Conservation (phyloP, 1,140 invertebrate species). For the Saccostrea echinata region DNA sequence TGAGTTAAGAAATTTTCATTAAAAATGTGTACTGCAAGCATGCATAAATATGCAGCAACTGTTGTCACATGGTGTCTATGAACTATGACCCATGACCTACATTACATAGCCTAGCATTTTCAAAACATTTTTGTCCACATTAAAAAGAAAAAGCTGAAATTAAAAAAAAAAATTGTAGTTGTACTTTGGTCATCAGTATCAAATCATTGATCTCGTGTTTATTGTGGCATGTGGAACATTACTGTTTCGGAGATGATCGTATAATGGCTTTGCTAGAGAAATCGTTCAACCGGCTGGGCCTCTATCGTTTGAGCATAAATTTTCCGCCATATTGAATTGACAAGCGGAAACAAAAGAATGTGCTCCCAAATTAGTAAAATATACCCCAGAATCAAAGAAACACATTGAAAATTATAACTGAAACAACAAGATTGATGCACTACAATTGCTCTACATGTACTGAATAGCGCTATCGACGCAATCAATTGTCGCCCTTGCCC, state of each 20-base stretch:
- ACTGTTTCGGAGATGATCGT: background rate
- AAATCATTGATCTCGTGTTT: no score
- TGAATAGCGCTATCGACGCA: slow-evolving; percentile 15
- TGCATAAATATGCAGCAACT: background rate
- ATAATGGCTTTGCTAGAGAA: background rate
- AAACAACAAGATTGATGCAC: background rate
- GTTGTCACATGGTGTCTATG: slow-evolving; percentile 33
- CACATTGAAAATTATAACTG: background rate
- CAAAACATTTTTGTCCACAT: background rate
- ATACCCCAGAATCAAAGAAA: background rate
- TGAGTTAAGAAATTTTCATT: background rate
- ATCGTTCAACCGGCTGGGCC: background rate
- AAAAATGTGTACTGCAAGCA: background rate
- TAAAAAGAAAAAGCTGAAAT: background rate
- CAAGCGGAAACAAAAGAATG: slow-evolving; percentile 42
- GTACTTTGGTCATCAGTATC: no score
- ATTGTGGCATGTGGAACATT: no score
- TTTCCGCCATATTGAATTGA: slow-evolving; percentile 59
- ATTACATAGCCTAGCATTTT: background rate
- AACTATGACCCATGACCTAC: slow-evolving; percentile 34
- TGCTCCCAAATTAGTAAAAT: background rate
- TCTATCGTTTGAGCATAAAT: slow-evolving; percentile 50
- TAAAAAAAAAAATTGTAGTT: no score
- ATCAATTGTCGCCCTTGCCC: slow-evolving; percentile 55
- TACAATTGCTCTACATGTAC: background rate